Evolutionary conservation across 2,113 vertebrate genomes (phyloP), one percentile per base, ranked within the genome.

Genomic region (Leuciscus idus): DNA sequence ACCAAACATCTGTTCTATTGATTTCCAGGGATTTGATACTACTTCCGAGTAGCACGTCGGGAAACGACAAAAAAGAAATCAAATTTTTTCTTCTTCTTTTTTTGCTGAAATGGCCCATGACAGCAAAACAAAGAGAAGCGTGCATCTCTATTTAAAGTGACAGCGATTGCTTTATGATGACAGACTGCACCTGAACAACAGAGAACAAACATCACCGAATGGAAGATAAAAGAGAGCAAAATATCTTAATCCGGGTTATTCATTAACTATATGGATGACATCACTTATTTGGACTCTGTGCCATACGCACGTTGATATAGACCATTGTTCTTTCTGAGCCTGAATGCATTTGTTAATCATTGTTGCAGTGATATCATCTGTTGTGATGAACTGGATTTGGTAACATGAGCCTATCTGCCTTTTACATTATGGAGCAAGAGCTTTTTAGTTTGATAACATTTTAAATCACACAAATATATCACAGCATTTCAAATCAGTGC

Each of bases 231-330:
- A 86, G 88, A 90, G 66, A 66, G n/a, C 79, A 17, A 52, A 85
- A 78, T 52, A 78, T 52, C 43, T n/a, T 66, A 64, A 90, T 90
- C 84, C 90, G 89, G 88, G 92, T 93, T 90, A 92, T 90, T 93
- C 89, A 92, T 94, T 93, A 92, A 92, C 88, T 80, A 81, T 11
- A 80, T 26, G 83, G 87, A 75, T 92, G 87, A 92, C 91, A 89
- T 91, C 91, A 93, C 86, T 89, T 23, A 36, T 85, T 89, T 66
- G 88, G 92, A 90, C 90, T 36, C 64, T 72, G 30, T 52, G 26
- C 61, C n/a, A 48, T 64, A 46, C 39, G n/a, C 59, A 28, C 26
- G 39, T 19, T 52, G 28, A 82, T 52, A 30, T 17, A 52, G 64
- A 82, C 17, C 81, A 82, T 82, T 82, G 81, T 82, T 70, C 81